Base-by-base conservation (phyloP, 92 coral and sea anemone genomes). In the Siderastrea siderea region DNA sequence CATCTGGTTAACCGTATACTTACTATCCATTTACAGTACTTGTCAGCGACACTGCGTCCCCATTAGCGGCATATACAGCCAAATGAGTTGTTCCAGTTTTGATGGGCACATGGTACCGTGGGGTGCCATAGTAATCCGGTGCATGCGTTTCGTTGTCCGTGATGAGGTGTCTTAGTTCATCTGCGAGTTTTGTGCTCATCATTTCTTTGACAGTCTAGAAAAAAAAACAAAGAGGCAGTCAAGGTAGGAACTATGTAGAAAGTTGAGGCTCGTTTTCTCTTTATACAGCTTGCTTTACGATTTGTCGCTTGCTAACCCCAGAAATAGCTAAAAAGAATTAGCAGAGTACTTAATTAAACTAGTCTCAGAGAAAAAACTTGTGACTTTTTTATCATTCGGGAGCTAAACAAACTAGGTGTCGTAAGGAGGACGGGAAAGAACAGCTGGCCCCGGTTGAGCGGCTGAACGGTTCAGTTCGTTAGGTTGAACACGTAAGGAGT, bases 21-120 rank as follows among this genome's bases (percentile, higher is more conserved):
- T 90, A 97, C 99, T 94, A 97, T 84, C 99, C 99, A 88, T 97
- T 97, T 2, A 97, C 99, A 4, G 99, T 95, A 69, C 98, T 97
- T 13, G 99, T 97, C 19, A 97, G 98, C 8, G 99, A 97, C 64
- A 97, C 99, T 1, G 99, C 96, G 67, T 97, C 98, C 9, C 99
- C 99, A 50, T 94, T 91, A 3, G 94, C 92, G 17, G 98, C 95
- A 43, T 95, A 79, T 26, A 97, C 98, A 1, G 93, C 79, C 50
- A 97, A 79, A 88, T 95, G 98, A 15, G 99, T 97, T 19, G 99
- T 97, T 26, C 99, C 99, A 55, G 97, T 97, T 89, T 97, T 97
- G 78, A 95, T 81, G 1, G 99, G 99, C 78, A 97, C 98, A 87
- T 97, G 95, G 79, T 92, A 97, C 49, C 98, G 93, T 3, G 91